phyloP scores from a whole-genome alignment of 2,797 vertebrate genomes.

The Syngnathus acus region DNA sequence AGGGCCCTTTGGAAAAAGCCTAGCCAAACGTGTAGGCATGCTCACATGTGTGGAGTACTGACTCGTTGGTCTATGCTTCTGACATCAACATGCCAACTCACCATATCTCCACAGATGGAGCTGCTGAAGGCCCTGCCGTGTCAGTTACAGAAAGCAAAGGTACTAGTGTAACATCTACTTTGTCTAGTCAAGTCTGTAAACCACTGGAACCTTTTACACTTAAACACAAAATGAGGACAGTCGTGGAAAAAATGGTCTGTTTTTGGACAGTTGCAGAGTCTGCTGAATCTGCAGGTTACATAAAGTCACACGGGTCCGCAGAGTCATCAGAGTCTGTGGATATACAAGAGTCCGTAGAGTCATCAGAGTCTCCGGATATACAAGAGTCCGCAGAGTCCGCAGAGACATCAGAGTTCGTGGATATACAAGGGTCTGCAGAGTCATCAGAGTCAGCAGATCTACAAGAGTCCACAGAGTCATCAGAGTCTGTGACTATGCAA shows the following conservation, averaged over 20 bases:
- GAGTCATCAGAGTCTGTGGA: background rate
- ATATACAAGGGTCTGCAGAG: background rate
- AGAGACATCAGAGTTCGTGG: background rate
- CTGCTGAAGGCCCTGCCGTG: background rate
- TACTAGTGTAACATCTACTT: background rate
- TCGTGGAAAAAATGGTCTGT: background rate
- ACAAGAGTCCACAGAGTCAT: background rate
- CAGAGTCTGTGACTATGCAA: background rate
- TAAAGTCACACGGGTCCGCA: background rate
- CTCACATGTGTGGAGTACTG: too few relatives aligned
- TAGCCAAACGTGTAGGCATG: too few relatives aligned
- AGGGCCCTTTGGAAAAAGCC: background rate
- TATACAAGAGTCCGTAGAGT: background rate
- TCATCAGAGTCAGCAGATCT: background rate
- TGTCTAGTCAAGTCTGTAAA: background rate
- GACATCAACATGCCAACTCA: background rate
- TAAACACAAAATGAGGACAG: background rate
- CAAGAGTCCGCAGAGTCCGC: background rate
- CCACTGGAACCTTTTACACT: background rate
- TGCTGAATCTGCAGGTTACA: background rate
- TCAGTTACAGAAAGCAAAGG: background rate
- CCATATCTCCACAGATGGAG: background rate
- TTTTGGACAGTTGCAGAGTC: background rate
- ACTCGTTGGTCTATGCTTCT: background rate
- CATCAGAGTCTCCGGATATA: background rate